Conservation (phyloP, 2,888 invertebrate species). For the Mimas tiliae region DNA sequence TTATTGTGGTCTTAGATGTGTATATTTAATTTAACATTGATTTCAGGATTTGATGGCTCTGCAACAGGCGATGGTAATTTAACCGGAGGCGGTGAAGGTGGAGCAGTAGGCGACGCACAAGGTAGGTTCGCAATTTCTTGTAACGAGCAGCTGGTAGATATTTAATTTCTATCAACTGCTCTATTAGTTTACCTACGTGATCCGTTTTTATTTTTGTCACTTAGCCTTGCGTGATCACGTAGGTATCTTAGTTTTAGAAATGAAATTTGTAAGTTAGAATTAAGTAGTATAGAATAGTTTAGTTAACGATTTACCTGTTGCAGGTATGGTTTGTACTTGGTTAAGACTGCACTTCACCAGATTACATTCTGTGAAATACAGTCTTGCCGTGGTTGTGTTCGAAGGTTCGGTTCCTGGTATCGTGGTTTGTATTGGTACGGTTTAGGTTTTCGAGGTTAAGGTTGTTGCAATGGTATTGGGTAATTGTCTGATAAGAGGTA, state of each 20-base stretch:
- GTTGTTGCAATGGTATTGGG: no score
- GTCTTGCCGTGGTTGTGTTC: conserved; percentile 12
- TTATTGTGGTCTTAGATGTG: neutral
- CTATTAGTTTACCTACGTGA: conserved; percentile 19
- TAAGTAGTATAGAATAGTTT: conserved; percentile 38
- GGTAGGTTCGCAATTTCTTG: conserved; percentile 73
- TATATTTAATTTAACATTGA: conserved; percentile 3
- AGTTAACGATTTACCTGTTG: conserved; percentile 32
- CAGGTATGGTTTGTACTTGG: conserved; percentile 31
- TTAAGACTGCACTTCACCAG: conserved; percentile 33
- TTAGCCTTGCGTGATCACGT: conserved; percentile 39
- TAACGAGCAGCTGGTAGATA: conserved; percentile 30
- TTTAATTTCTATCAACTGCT: conserved; percentile 8
- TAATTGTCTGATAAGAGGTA: no score
- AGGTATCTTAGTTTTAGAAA: conserved; percentile 36
- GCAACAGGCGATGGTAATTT: conserved; percentile 80
- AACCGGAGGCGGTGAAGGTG: conserved; percentile 80
- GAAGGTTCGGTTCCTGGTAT: neutral
- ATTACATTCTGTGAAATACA: conserved; percentile 36
- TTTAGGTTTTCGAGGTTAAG: neutral
- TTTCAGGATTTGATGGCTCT: conserved; percentile 79
- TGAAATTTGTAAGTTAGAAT: conserved; percentile 77
- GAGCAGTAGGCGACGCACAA: conserved; percentile 84
- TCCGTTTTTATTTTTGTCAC: neutral
- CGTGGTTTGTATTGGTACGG: neutral